phyloP scores from a whole-genome alignment of 2,888 invertebrate species.

The Eupithecia inturbata region DNA sequence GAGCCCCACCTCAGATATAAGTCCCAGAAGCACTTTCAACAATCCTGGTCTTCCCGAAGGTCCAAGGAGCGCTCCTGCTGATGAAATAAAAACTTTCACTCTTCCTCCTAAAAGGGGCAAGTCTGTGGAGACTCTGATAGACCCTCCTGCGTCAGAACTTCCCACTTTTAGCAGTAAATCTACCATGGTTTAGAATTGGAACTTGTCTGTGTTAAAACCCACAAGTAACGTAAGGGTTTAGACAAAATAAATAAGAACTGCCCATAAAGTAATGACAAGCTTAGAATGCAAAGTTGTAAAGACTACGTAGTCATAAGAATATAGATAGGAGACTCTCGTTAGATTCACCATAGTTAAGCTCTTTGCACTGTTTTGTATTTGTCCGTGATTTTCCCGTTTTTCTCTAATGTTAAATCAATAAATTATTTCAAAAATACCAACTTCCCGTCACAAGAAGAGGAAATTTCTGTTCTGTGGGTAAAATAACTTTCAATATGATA shows the following conservation, averaged over 20 bases:
- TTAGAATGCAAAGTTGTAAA: slow-evolving; percentile 30
- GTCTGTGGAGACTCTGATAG: slow-evolving; percentile 76
- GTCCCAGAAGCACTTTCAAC: slow-evolving; percentile 72
- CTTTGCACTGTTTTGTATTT: slow-evolving; percentile 53
- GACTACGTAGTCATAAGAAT: slow-evolving; percentile 14
- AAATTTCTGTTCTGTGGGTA: slow-evolving; percentile 83
- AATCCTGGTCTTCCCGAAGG: slow-evolving; percentile 72
- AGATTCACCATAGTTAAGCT: slow-evolving; percentile 49
- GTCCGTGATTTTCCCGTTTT: slow-evolving; percentile 66
- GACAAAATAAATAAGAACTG: slow-evolving; percentile 46
- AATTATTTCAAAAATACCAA: slow-evolving; percentile 39
- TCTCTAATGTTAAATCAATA: slow-evolving; percentile 55
- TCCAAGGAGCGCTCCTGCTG: slow-evolving; percentile 74
- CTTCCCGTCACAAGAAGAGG: slow-evolving; percentile 70
- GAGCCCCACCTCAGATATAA: slow-evolving; percentile 75
- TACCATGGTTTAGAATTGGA: slow-evolving; percentile 72
- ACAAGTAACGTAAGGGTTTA: slow-evolving; percentile 19
- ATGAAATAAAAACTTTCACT: slow-evolving; percentile 75
- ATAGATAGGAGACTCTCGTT: slow-evolving; percentile 16
- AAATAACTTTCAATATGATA: slow-evolving; percentile 60
- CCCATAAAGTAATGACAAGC: slow-evolving; percentile 41
- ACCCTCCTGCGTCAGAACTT: slow-evolving; percentile 69
- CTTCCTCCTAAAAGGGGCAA: slow-evolving; percentile 73
- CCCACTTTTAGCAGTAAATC: slow-evolving; percentile 75
- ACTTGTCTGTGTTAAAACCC: slow-evolving; percentile 26